Evolutionary conservation across 2,888 invertebrate species (phyloP).

Genomic region (Xestia sexstrigata): DNA sequence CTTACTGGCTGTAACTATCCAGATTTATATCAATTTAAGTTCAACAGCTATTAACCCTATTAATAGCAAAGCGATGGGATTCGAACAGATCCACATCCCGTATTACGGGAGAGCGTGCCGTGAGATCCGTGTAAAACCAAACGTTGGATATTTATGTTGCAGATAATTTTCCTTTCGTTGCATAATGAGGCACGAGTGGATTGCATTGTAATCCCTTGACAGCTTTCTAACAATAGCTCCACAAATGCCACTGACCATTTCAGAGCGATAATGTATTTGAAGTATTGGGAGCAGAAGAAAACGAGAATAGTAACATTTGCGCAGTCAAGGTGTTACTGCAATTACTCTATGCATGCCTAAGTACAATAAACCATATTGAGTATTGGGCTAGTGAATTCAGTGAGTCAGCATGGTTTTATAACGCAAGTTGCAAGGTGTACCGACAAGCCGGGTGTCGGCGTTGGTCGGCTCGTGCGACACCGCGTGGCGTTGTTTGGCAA

Average conservation of each 20-base stretch:
- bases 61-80: slow-evolving; percentile 34
- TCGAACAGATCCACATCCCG: slow-evolving; percentile 26
- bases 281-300: slow-evolving; percentile 31
- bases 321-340: slow-evolving; percentile 14
- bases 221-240: slow-evolving; percentile 55
- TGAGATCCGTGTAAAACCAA: slow-evolving; percentile 13
- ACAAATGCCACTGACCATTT: slow-evolving; percentile 44
- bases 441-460: background rate
- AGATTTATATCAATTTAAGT: slow-evolving; percentile 19
- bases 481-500: slow-evolving; percentile 60
- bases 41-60: slow-evolving; percentile 28
- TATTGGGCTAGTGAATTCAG: slow-evolving; percentile 16
- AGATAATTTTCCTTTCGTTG: slow-evolving; percentile 47
- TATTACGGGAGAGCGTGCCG: slow-evolving; percentile 9
- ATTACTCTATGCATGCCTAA: background rate
- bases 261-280: slow-evolving; percentile 41
- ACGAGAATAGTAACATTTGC: slow-evolving; percentile 33
- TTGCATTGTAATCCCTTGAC: slow-evolving; percentile 51
- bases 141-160: slow-evolving; percentile 13
- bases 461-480: slow-evolving; percentile 27
- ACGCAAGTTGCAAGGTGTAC: slow-evolving; percentile 1
- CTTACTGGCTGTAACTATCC: background rate
- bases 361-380: background rate
- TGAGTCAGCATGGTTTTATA: slow-evolving; percentile 25
- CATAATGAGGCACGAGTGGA: slow-evolving; percentile 29